Percentiles rank a stretch among this genome's conserved stretches.
Evolutionary conservation across 1,140 invertebrate genomes (phyloP).

Genomic region (Ceratoteleas bidentatus): DNA sequence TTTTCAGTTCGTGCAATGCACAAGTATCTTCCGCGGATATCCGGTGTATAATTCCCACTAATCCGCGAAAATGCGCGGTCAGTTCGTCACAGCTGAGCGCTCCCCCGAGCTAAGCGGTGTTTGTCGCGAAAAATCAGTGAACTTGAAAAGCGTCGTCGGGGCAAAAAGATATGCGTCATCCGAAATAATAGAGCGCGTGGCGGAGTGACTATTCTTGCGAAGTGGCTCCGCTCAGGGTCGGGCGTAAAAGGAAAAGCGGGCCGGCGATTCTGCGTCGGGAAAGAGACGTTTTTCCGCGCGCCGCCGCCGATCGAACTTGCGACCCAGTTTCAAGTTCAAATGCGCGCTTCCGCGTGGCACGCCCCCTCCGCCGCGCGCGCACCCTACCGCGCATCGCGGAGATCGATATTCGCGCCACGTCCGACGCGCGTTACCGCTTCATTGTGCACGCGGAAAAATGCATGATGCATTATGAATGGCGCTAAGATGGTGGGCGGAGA

Average conservation of each 20-base stretch:
- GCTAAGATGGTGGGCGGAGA: too few relatives aligned
- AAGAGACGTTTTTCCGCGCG: constrained; percentile 43
- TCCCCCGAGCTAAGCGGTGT: too few relatives aligned
- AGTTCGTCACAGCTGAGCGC: too few relatives aligned
- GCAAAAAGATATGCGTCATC: constrained; percentile 16
- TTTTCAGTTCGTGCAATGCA: too few relatives aligned
- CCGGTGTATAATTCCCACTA: too few relatives aligned
- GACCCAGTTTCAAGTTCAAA: constrained; percentile 66
- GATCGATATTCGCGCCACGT: constrained; percentile 45
- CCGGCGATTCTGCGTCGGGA: constrained; percentile 16
- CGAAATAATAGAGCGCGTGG: constrained; percentile 19
- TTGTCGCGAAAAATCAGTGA: constrained; percentile 13
- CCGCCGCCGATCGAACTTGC: constrained; percentile 54
- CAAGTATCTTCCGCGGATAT: too few relatives aligned
- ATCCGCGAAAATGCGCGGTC: too few relatives aligned
- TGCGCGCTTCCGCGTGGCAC: constrained; percentile 56
- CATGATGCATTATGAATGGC: too few relatives aligned
- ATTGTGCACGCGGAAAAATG: constrained; percentile 11
- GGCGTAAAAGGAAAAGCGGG: constrained; percentile 45
- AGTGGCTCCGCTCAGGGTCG: constrained; percentile 43
- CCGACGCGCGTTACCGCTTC: constrained; percentile 15
- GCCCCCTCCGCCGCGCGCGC: constrained; percentile 40
- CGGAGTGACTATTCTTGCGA: constrained; percentile 28
- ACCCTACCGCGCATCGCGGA: constrained; percentile 44
- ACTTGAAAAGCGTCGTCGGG: constrained; percentile 12